phyloP scores from a whole-genome alignment of 2,113 vertebrate genomes.

The Cyrtonyx montezumae region DNA sequence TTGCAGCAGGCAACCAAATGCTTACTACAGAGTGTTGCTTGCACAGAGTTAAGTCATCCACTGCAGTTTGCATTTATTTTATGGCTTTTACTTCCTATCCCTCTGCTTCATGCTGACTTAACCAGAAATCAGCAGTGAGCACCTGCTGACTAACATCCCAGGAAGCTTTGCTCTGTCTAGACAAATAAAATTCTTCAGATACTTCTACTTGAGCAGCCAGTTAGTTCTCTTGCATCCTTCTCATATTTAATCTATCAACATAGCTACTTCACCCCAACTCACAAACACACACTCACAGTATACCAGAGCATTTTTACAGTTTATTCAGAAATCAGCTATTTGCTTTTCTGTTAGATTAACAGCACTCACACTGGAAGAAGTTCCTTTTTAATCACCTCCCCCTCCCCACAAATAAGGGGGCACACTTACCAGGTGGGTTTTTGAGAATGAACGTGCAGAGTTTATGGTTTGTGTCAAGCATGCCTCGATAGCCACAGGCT shows the following conservation, averaged over 20 bases:
- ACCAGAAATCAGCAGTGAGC: background rate
- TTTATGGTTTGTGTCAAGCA: conserved; percentile 99
- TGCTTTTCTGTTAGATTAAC: background rate
- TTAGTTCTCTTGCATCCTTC: too few relatives aligned
- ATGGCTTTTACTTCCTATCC: background rate
- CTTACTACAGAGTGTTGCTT: conserved; percentile 87
- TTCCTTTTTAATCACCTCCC: background rate
- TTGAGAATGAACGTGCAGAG: conserved; percentile 99
- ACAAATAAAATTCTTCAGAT: background rate
- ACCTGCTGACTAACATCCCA: background rate
- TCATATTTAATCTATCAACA: background rate
- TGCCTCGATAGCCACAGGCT: conserved; percentile 98
- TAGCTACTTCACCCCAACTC: background rate
- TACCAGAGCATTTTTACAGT: background rate
- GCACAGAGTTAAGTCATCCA: background rate
- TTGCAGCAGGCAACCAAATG: conserved; percentile 77
- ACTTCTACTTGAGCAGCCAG: background rate
- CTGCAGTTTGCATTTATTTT: accelerated
- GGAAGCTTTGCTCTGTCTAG: background rate
- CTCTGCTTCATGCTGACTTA: background rate
- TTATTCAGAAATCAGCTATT: accelerated
- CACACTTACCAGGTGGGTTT: conserved; percentile 95
- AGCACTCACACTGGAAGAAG: background rate
- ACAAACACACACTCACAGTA: background rate
- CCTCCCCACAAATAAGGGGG: background rate